phyloP scores from a whole-genome alignment of 30 jellyfish, hydroid and myxozoan genomes.

The Hydractinia symbiolongicarpus region DNA sequence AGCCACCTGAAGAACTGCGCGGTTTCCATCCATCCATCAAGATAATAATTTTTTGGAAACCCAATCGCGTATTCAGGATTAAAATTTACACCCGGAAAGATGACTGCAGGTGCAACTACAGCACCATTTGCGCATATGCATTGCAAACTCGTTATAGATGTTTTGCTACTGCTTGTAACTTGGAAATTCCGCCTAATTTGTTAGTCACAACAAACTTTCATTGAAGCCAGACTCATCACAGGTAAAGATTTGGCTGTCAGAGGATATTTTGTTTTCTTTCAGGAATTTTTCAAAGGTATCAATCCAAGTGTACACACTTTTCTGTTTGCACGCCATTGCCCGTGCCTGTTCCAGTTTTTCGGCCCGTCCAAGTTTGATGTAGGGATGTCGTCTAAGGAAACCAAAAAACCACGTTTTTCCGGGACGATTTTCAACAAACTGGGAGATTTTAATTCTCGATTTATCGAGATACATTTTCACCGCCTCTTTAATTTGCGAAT shows the following conservation, averaged over 20 bases:
- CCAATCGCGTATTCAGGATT: conserved; percentile 40
- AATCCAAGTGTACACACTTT: conserved; percentile 16
- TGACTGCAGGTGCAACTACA: conserved; percentile 27
- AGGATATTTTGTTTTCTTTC: conserved; percentile 8
- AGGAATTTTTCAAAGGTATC: conserved; percentile 16
- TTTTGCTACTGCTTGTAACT: conserved; percentile 12
- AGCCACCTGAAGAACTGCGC: conserved; percentile 40
- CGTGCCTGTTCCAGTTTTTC: too few relatives aligned
- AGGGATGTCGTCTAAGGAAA: too few relatives aligned
- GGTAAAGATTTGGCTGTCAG: conserved; percentile 15
- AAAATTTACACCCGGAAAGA: conserved; percentile 22
- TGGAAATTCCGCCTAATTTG: conserved; percentile 24
- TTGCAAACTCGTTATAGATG: conserved; percentile 32
- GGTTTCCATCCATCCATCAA: conserved; percentile 47
- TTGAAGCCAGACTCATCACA: conserved; percentile 39
- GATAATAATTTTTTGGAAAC: conserved; percentile 21
- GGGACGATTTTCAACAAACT: too few relatives aligned
- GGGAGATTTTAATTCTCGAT: too few relatives aligned
- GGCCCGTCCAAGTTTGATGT: too few relatives aligned
- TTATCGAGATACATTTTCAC: too few relatives aligned
- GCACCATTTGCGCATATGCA: conserved; percentile 40
- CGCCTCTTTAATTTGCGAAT: too few relatives aligned
- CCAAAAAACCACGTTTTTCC: too few relatives aligned
- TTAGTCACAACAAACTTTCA: conserved; percentile 22
- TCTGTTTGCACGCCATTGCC: too few relatives aligned